Conservation (phyloP, 2,113 vertebrate genomes). For the Ailurus styani region DNA sequence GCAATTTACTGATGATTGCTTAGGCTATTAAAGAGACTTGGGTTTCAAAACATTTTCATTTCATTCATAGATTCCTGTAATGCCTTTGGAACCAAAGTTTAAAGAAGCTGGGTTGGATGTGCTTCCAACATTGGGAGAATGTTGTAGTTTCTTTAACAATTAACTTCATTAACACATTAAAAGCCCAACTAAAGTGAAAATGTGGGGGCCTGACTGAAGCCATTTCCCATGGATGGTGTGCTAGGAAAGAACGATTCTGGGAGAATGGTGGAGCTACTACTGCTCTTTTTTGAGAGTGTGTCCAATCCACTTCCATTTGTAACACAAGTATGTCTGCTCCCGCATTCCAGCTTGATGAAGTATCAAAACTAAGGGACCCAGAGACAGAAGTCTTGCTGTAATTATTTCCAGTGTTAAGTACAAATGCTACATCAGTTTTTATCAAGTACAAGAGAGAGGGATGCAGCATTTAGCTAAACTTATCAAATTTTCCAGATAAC, state of each 20-base stretch:
- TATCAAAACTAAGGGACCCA: not conserved
- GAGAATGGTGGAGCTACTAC: not conserved
- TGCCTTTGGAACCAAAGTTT: conserved; percentile 53
- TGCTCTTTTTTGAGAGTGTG: not conserved
- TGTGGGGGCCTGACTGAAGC: not conserved
- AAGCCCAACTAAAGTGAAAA: not conserved
- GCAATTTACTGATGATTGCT: conserved; percentile 72
- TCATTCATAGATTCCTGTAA: conserved; percentile 67
- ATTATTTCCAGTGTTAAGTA: not conserved
- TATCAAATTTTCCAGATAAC: not conserved
- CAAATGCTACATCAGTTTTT: not conserved
- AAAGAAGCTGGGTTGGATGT: not conserved
- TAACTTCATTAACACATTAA: conserved; percentile 36
- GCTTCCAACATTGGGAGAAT: conserved; percentile 29
- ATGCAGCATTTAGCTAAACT: not conserved
- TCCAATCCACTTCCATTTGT: not conserved
- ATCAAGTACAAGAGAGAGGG: not conserved
- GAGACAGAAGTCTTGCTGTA: not conserved
- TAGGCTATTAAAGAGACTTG: conserved; percentile 50
- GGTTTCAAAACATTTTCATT: conserved; percentile 66
- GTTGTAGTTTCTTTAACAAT: not conserved
- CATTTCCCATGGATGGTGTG: not conserved
- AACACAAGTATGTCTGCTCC: not conserved
- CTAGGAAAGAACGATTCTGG: not conserved
- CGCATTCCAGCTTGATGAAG: not conserved